Conservation (phyloP, 1,140 invertebrate species). For the Asbolus verrucosus region DNA sequence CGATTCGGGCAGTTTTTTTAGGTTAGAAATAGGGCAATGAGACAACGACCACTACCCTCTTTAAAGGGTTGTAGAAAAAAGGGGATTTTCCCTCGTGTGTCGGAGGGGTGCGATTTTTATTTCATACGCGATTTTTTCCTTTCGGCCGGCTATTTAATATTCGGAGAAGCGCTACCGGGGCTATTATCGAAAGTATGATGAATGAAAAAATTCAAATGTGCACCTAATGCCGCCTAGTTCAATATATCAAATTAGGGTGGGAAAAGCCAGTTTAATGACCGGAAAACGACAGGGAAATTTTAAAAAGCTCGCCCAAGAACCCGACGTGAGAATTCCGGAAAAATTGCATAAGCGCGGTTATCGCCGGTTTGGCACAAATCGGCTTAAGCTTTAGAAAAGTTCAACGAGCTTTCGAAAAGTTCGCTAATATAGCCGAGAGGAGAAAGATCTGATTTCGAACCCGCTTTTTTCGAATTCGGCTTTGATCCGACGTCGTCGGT, state of each 20-base stretch:
- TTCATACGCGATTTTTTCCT: too few relatives aligned
- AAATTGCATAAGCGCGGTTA: neutral
- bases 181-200: slow-evolving; percentile 28
- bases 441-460: too few relatives aligned
- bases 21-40: slow-evolving; percentile 31
- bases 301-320: slow-evolving; percentile 16
- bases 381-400: slow-evolving; percentile 32
- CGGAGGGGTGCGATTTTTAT: slow-evolving; percentile 25
- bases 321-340: neutral
- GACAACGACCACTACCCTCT: slow-evolving; percentile 10
- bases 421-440: too few relatives aligned
- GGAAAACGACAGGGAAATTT: slow-evolving; percentile 24
- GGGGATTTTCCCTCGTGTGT: slow-evolving; percentile 19
- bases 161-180: neutral
- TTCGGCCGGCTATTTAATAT: slow-evolving; percentile 22
- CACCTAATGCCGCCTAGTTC: slow-evolving; percentile 9
- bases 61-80: slow-evolving; percentile 15
- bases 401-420: slow-evolving; percentile 8
- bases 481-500: too few relatives aligned
- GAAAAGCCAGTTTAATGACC: slow-evolving; percentile 28
- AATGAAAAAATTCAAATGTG: slow-evolving; percentile 36
- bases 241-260: slow-evolving; percentile 37
- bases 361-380: neutral
- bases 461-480: too few relatives aligned
- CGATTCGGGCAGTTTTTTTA: slow-evolving; percentile 24